A percentile compares a stretch with the other conserved stretches of the same genome.
These are phyloP conservation scores for Irena cyanogastra DNA, from an alignment of 2,113 vertebrate genomes.

Conservation along the genomic window DNA sequence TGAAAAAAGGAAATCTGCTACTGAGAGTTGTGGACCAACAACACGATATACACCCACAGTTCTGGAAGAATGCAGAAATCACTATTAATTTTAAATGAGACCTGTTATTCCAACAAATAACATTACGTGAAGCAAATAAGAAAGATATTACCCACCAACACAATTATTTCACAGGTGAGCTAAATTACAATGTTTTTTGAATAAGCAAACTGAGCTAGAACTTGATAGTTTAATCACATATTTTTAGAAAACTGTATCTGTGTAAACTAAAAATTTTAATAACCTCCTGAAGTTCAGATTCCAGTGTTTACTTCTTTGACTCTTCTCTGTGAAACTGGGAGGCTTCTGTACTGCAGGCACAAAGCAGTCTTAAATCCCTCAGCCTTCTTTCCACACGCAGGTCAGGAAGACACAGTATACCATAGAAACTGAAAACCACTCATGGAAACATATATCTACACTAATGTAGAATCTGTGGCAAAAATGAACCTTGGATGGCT, in stretches of 20 bases:
- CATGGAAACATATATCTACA: not conserved
- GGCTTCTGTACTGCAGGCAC: not conserved
- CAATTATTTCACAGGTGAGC: not conserved
- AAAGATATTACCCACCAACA: not conserved
- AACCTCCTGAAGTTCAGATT: not conserved
- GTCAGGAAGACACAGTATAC: constrained; percentile 15
- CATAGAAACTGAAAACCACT: not conserved
- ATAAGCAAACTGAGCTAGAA: not conserved
- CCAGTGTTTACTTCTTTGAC: not conserved
- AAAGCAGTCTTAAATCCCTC: not conserved
- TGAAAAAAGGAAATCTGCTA: not conserved
- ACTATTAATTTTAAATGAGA: not conserved
- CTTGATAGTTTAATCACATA: not conserved
- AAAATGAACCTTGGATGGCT: not conserved
- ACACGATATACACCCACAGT: not conserved
- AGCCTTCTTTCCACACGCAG: not conserved
- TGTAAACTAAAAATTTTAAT: not conserved
- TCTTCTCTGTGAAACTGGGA: not conserved
- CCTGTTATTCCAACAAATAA: not conserved
- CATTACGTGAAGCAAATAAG: not conserved
- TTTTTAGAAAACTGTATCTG: not conserved
- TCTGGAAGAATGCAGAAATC: not conserved
- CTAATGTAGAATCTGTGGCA: not conserved
- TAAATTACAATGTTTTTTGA: not conserved
- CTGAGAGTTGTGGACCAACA: not conserved